A percentile compares a stretch with the other conserved stretches of the same genome.
phyloP scores from a whole-genome alignment of 2,888 invertebrate species.

The Synanthedon formicaeformis region DNA sequence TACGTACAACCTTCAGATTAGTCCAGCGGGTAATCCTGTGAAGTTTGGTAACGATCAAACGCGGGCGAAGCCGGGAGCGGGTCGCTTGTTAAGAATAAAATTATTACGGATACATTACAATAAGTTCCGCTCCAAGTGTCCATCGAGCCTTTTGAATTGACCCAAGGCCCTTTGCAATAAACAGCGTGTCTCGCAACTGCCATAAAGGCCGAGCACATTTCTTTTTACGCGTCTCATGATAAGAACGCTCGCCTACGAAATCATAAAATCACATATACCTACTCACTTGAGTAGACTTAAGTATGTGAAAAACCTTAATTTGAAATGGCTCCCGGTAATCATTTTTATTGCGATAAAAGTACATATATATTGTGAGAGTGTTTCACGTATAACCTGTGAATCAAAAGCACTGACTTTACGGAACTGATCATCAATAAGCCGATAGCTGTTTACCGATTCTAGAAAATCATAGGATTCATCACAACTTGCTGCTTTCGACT shows the following conservation, averaged over 20 bases:
- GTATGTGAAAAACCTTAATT: neutral
- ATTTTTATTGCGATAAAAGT: no score
- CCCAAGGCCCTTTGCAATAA: conserved; percentile 57
- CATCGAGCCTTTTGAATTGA: conserved; percentile 13
- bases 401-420: no score
- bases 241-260: conserved; percentile 35
- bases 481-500: no score
- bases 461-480: neutral
- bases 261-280: neutral
- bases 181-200: conserved; percentile 67
- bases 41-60: no score
- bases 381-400: no score
- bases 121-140: conserved; percentile 15
- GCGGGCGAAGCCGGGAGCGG: no score
- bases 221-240: conserved; percentile 63
- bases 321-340: neutral
- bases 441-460: neutral
- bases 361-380: no score
- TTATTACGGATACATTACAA: neutral
- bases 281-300: neutral
- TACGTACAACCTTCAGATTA: no score
- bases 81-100: no score
- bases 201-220: conserved; percentile 67
- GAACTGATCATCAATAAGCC: no score
- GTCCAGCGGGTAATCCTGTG: no score